Evolutionary conservation across 2,888 invertebrate genomes (phyloP).

Genomic region (Empis livida): DNA sequence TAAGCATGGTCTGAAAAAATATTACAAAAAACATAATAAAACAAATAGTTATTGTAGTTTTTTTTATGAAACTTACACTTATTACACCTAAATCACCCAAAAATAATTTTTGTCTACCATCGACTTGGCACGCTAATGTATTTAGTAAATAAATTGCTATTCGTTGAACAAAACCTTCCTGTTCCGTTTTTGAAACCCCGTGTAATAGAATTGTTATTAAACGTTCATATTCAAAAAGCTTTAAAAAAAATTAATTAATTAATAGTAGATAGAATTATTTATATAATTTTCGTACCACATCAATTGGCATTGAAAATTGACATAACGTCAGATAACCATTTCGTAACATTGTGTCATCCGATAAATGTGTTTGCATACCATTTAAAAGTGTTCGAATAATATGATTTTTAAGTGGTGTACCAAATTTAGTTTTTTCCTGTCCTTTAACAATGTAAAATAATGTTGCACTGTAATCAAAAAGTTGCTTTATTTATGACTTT

Average conservation of each 20-base stretch:
- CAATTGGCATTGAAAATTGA: conserved; percentile 87
- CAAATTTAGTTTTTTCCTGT: conserved; percentile 60
- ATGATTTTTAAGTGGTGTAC: conserved; percentile 58
- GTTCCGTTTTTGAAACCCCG: conserved; percentile 67
- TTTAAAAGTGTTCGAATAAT: conserved; percentile 73
- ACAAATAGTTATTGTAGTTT: too few relatives aligned
- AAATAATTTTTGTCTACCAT: conserved; percentile 81
- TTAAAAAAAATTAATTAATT: conserved; percentile 17
- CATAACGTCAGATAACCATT: conserved; percentile 92
- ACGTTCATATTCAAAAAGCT: conserved; percentile 84
- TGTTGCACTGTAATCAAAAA: conserved; percentile 57
- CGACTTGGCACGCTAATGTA: conserved; percentile 92
- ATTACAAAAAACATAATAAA: background rate
- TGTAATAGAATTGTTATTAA: conserved; percentile 71
- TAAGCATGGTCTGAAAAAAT: conserved; percentile 61
- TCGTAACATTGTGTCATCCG: conserved; percentile 87
- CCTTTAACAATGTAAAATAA: conserved; percentile 91
- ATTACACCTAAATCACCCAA: conserved; percentile 84
- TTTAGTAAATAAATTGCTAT: conserved; percentile 91
- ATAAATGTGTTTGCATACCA: conserved; percentile 75
- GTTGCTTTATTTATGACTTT: too few relatives aligned
- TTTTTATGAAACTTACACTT: conserved; percentile 43
- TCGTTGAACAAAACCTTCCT: conserved; percentile 85
- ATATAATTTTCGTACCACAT: conserved; percentile 53
- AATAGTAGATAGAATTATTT: background rate